Evolutionary conservation across 2,113 vertebrate species (phyloP).

Genomic region (Recurvirostra avosetta): DNA sequence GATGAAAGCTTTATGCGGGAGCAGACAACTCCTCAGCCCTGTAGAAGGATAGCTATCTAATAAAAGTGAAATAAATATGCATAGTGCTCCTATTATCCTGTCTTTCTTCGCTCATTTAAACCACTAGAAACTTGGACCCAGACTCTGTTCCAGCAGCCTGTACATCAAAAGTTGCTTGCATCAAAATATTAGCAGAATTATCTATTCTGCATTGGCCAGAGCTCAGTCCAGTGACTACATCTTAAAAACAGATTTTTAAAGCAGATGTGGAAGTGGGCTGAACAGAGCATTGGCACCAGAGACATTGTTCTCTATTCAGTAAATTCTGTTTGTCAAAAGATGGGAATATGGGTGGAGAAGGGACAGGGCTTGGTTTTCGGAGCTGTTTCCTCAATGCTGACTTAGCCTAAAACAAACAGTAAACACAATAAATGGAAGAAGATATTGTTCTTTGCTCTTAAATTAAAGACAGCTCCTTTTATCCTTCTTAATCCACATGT

Average conservation of each 20-base stretch:
- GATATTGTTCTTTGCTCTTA: background rate
- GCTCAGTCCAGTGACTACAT: background rate
- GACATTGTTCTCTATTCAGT: background rate
- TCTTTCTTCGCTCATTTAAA: background rate
- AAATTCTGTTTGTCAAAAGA: background rate
- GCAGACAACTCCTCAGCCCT: background rate
- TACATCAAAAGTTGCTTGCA: background rate
- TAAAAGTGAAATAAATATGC: background rate
- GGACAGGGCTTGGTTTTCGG: background rate
- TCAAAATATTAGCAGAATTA: background rate
- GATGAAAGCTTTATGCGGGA: background rate
- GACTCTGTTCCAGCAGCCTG: background rate
- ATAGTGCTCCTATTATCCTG: background rate
- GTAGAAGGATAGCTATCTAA: background rate
- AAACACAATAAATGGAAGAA: background rate
- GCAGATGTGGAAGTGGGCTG: background rate
- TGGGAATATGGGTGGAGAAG: accelerated
- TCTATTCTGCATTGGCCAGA: background rate
- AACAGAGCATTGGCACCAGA: background rate
- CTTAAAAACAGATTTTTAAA: background rate
- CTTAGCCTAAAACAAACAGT: background rate
- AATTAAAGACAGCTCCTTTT: background rate
- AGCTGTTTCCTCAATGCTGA: background rate
- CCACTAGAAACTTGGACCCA: background rate
- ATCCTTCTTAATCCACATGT: background rate